These are phyloP conservation scores for Prenolepis imparis DNA, from an alignment of 2,888 invertebrate species.

Conservation along the genomic window DNA sequence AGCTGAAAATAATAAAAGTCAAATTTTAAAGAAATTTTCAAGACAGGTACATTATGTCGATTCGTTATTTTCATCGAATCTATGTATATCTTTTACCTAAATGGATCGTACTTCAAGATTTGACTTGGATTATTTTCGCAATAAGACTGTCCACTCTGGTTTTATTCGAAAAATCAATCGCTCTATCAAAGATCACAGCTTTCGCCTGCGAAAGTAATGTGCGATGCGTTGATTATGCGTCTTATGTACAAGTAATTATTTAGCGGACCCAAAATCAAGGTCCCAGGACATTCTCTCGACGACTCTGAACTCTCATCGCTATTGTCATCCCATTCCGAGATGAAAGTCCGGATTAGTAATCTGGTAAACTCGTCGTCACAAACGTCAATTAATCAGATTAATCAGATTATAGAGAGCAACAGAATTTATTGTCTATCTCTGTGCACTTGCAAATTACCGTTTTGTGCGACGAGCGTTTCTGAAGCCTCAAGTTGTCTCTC, in stretches of 20 bases:
- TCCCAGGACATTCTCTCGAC: conserved; percentile 10
- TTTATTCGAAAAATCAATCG: conserved; percentile 4
- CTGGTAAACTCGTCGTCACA: conserved; percentile 51
- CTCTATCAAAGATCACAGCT: neutral
- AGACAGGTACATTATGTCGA: conserved; percentile 13
- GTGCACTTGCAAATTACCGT: conserved; percentile 62
- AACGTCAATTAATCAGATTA: conserved; percentile 56
- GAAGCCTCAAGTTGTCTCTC: conserved; percentile 60
- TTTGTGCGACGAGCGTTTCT: conserved; percentile 68
- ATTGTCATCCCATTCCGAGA: conserved; percentile 20
- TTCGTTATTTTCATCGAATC: neutral
- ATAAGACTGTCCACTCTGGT: neutral
- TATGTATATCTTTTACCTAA: neutral
- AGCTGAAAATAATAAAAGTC: conserved; percentile 17
- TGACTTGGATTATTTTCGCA: neutral
- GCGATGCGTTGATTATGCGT: neutral
- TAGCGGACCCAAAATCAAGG: neutral
- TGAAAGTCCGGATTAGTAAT: conserved; percentile 15
- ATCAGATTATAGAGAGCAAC: conserved; percentile 70
- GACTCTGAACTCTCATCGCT: conserved; percentile 13
- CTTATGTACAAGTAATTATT: conserved; percentile 15
- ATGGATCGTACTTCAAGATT: neutral
- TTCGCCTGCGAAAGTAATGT: conserved; percentile 12
- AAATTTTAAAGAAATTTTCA: conserved; percentile 11
- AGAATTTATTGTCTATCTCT: conserved; percentile 80